These are phyloP conservation scores for Hermetia illucens DNA, from an alignment of 1,140 invertebrate genomes.

Conservation along the genomic window DNA sequence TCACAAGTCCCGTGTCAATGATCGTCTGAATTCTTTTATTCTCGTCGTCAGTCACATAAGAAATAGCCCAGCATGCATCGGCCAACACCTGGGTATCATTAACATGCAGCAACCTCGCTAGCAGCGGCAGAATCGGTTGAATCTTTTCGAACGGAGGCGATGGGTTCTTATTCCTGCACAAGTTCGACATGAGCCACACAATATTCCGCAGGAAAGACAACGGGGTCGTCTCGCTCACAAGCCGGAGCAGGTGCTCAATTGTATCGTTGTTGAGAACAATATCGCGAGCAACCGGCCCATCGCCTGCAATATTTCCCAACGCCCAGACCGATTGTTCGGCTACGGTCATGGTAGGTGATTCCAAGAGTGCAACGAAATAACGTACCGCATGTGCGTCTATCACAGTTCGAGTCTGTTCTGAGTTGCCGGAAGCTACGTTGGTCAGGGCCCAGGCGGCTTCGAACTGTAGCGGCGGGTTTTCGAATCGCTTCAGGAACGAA, in stretches of 20 bases:
- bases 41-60: conserved; percentile 80
- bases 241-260: conserved; percentile 42
- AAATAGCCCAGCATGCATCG: conserved; percentile 88
- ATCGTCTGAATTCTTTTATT: conserved; percentile 82
- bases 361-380: conserved; percentile 58
- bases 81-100: conserved; percentile 58
- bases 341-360: conserved; percentile 53
- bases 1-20: conserved; percentile 50
- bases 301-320: conserved; percentile 86
- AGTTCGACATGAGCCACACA: conserved; percentile 81
- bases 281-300: conserved; percentile 57
- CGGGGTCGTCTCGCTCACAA: conserved; percentile 45
- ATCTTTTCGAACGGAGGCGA: conserved; percentile 56
- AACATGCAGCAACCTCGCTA: conserved; percentile 59
- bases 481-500: too few relatives aligned
- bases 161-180: conserved; percentile 78
- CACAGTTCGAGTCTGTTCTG: conserved; percentile 73
- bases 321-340: conserved; percentile 93
- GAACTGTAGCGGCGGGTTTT: too few relatives aligned
- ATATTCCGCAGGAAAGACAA: conserved; percentile 33
- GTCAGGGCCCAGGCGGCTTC: conserved; percentile 93
- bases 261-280: conserved; percentile 44
- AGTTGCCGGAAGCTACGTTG: conserved; percentile 87
- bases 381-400: conserved; percentile 70
- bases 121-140: conserved; percentile 55